These are phyloP conservation scores for Phataginus tricuspis DNA, from an alignment of 2,797 vertebrate genomes.

Conservation along the genomic window DNA sequence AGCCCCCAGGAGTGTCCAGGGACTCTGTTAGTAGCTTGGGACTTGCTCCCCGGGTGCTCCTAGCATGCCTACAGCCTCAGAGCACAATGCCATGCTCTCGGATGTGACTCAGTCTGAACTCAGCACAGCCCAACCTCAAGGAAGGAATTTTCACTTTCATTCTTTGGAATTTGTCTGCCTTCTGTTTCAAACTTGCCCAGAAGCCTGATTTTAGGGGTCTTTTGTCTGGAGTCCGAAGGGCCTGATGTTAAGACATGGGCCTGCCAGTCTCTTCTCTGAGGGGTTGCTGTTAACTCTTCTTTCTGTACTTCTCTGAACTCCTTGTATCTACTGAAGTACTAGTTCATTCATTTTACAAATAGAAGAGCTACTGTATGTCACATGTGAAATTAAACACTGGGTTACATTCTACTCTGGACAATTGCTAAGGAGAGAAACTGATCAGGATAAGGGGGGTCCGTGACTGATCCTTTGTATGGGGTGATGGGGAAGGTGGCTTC, in stretches of 20 bases:
- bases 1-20: background rate
- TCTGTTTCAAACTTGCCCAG: background rate
- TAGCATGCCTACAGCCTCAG: background rate
- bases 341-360: background rate
- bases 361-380: background rate
- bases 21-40: background rate
- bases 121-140: background rate
- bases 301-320: background rate
- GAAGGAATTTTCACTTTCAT: background rate
- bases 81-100: fast-evolving
- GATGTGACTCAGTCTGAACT: background rate
- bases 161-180: background rate
- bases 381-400: background rate
- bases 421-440: background rate
- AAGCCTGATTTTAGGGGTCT: background rate
- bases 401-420: background rate
- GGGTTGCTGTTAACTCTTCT: background rate
- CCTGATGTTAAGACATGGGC: background rate
- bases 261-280: background rate
- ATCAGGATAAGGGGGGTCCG: background rate
- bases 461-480: background rate
- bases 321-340: background rate
- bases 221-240: background rate
- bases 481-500: background rate
- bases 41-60: background rate